These are phyloP conservation scores for Habrosyne pyritoides DNA, from an alignment of 2,888 invertebrate genomes.

Conservation along the genomic window DNA sequence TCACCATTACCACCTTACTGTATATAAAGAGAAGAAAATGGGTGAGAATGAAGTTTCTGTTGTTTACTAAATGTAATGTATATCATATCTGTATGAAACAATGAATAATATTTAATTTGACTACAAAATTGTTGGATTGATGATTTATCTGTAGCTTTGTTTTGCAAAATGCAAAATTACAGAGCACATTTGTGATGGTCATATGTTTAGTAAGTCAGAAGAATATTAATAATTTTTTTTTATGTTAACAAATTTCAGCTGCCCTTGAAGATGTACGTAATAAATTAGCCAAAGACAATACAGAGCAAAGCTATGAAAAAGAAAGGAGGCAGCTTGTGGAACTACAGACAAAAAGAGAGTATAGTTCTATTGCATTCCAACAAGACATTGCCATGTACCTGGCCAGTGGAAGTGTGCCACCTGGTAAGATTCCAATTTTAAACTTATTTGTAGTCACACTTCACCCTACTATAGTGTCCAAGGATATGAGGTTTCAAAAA, in stretches of 20 bases:
- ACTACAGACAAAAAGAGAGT: slow-evolving; percentile 59
- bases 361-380: slow-evolving; percentile 67
- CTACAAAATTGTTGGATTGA: no score
- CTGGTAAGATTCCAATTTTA: slow-evolving; percentile 42
- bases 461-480: background rate
- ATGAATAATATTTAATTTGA: no score
- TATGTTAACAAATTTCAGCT: slow-evolving; percentile 56
- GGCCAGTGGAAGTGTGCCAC: slow-evolving; percentile 56
- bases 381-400: slow-evolving; percentile 69
- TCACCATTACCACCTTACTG: slow-evolving; percentile 87
- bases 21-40: slow-evolving; percentile 88
- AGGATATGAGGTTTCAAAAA: background rate
- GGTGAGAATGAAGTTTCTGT: slow-evolving; percentile 64
- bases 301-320: slow-evolving; percentile 49
- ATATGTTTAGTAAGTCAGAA: no score
- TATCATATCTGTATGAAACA: no score
- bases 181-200: no score
- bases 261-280: slow-evolving; percentile 65
- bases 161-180: no score
- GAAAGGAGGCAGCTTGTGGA: slow-evolving; percentile 68
- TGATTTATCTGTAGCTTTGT: no score
- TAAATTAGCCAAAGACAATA: slow-evolving; percentile 60
- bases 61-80: no score
- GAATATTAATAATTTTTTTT: no score
- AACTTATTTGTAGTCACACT: background rate